Conservation (phyloP, 1,140 invertebrate species). For the Nephila pilipes region DNA sequence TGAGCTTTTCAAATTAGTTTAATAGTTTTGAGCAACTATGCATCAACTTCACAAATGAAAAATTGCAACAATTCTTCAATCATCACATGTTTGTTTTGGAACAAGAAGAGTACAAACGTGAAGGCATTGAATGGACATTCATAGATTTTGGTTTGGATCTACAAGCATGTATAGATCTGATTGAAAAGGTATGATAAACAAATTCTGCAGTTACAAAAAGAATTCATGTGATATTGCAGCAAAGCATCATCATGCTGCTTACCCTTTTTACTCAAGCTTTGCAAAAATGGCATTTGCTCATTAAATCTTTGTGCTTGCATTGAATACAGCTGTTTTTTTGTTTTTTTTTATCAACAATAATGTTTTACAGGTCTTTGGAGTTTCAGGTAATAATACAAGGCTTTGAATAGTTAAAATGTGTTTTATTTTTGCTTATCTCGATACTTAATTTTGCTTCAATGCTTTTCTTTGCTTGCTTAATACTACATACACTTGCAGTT, state of each 20-base stretch:
- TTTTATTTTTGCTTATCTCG: background rate
- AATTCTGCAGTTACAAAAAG: background rate
- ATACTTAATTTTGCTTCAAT: background rate
- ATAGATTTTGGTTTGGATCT: conserved; percentile 85
- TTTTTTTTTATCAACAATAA: background rate
- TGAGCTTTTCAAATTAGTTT: conserved; percentile 78
- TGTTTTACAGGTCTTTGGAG: background rate
- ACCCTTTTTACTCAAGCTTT: background rate
- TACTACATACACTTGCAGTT: conserved; percentile 85
- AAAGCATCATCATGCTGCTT: background rate
- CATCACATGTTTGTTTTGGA: conserved; percentile 85
- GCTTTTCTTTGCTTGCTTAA: conserved; percentile 62
- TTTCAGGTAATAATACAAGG: background rate
- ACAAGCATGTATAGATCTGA: conserved; percentile 80
- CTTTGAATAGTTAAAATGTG: too few species aligned
- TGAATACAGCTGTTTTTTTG: background rate
- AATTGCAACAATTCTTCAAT: conserved; percentile 87
- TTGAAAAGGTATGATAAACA: conserved; percentile 78
- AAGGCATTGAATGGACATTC: conserved; percentile 85
- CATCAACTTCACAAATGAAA: conserved; percentile 89
- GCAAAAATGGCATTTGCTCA: background rate
- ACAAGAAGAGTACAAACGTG: conserved; percentile 84
- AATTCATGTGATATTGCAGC: background rate
- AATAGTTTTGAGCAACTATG: conserved; percentile 89
- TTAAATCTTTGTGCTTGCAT: background rate